Evolutionary conservation across 2,888 invertebrate genomes (phyloP), one percentile per base, ranked within the genome.

Genomic region (Gastrophysa polygoni): DNA sequence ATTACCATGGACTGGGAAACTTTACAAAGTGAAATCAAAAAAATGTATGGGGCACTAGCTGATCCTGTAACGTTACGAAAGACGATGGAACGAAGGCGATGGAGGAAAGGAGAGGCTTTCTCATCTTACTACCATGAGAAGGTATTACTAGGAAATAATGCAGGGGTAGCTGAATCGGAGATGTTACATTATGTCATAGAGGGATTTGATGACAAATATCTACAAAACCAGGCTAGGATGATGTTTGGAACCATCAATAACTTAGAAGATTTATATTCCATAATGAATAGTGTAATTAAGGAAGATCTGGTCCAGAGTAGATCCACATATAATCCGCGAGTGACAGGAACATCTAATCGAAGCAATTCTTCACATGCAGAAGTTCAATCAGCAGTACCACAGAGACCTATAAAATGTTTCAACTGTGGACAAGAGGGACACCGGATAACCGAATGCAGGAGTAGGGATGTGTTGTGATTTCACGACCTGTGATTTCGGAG

Each of bases 161-260:
- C 55, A 4, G 55, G 16, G 14, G 55, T 55, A 20, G n/a, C 20
- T 16, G 55, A 55, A 17, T 28, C n/a, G 0, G 46, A 56, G 20
- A 56, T 56, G 29, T 46, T 56, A 16, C 55, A 56, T 44, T 46
- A 46, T n/a, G 14, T 46, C 4, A 56, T 56, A 16, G 55, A 56
- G 11, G 28, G 46, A 16, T 56, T 56, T 56, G 55, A 28, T 44
- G 46, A 56, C 46, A 56, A 56, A 29, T 8, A 21, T 4, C 10
- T 46, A 17, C 32, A 56, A 46, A 46, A 44, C 18, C 17, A 44
- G 73, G 73, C 44, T 65, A 70, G 8, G 20, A 52, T 34, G 51
- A 52, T 52, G 34, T 14, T 50, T 29, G 11, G 24, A 14, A 49
- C 49, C 28, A 14, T 50, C 16, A 50, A 50, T 24, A 29, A n/a